Percentiles rank a stretch among this genome's conserved stretches.
Conservation (phyloP, 2,797 vertebrate genomes). For the Otolemur crassicaudatus region DNA sequence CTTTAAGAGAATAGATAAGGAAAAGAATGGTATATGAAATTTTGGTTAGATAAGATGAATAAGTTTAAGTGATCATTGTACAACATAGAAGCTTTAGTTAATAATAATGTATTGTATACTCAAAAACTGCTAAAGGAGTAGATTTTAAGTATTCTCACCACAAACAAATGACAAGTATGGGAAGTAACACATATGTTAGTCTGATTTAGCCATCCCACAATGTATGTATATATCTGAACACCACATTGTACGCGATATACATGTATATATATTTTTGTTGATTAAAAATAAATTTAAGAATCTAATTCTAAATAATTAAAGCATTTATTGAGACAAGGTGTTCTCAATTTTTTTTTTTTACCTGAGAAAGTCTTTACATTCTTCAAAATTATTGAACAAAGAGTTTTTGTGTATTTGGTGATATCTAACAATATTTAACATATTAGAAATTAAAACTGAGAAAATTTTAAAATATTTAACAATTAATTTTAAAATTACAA, state of each 20-base stretch:
- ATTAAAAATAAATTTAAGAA: not conserved
- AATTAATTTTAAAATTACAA: constrained; percentile 39
- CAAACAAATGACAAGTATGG: not conserved
- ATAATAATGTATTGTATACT: not conserved
- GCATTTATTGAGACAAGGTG: not conserved
- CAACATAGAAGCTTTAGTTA: not conserved
- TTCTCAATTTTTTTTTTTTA: not conserved
- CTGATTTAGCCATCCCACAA: not conserved
- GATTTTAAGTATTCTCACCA: not conserved
- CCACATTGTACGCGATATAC: not conserved
- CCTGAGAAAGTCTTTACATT: not conserved
- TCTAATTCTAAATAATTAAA: constrained; percentile 40
- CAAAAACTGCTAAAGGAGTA: not conserved
- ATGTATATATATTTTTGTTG: not conserved
- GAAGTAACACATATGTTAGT: not conserved
- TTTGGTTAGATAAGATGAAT: not conserved
- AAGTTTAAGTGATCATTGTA: not conserved
- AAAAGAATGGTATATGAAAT: not conserved
- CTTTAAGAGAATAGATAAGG: not conserved
- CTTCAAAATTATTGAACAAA: constrained; percentile 52
- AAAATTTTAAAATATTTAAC: constrained; percentile 11
- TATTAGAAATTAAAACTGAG: constrained; percentile 40
- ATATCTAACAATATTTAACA: not conserved
- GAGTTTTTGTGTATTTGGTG: not conserved
- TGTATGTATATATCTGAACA: not conserved